Evolutionary conservation across 2,113 vertebrate species (phyloP).

Genomic region (Ardeotis arabs): DNA sequence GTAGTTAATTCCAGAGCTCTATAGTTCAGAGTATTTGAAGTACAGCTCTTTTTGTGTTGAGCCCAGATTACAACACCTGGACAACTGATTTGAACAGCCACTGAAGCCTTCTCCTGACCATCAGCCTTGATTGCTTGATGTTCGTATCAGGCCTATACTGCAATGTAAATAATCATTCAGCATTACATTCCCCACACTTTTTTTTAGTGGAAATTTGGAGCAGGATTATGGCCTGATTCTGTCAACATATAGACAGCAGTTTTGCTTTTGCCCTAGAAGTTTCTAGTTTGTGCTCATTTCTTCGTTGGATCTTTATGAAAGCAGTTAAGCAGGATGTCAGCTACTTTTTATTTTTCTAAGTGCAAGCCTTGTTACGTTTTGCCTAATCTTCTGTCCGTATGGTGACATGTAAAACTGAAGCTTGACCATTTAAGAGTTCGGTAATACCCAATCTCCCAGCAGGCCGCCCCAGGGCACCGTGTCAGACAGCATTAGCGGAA

Average conservation of each 20-base stretch:
- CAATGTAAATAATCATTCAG: neutral
- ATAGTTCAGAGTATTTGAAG: neutral
- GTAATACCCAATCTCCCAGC: conserved; percentile 5
- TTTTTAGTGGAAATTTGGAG: conserved; percentile 13
- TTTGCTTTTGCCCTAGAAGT: conserved; percentile 30
- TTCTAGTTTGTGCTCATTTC: conserved; percentile 9
- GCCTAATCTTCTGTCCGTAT: neutral
- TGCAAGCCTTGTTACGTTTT: neutral
- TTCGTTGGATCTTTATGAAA: neutral
- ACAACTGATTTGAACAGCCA: neutral
- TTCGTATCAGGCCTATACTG: neutral
- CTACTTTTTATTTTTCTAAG: conserved; percentile 37
- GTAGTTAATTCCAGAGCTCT: neutral
- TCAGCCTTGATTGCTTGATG: neutral
- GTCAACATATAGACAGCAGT: neutral
- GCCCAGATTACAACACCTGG: neutral
- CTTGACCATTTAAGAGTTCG: conserved; percentile 30
- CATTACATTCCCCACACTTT: neutral
- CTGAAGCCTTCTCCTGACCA: neutral
- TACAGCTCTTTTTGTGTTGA: neutral
- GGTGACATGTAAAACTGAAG: conserved; percentile 25
- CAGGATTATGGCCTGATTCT: conserved; percentile 21
- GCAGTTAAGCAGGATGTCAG: conserved; percentile 31
- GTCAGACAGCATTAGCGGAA: conserved; percentile 35
- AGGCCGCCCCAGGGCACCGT: neutral